Conservation (phyloP, 2,797 vertebrate genomes). For the Mus minutoides region DNA sequence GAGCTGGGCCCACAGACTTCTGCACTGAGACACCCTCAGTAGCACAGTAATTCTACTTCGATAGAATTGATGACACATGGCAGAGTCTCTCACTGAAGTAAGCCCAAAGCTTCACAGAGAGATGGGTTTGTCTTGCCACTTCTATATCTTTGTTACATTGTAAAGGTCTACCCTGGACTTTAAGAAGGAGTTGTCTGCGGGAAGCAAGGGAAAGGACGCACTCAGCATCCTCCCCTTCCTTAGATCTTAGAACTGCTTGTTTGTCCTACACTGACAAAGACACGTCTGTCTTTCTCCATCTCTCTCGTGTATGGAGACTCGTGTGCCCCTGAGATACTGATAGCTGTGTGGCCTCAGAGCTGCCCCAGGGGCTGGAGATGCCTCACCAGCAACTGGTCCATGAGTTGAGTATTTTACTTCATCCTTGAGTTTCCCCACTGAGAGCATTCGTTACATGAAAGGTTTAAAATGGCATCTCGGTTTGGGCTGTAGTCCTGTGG, state of each 20-base stretch:
- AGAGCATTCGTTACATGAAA: neutral
- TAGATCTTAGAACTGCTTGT: neutral
- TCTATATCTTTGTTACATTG: neutral
- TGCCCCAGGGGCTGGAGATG: too few species aligned
- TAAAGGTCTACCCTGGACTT: neutral
- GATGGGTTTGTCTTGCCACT: neutral
- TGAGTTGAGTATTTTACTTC: neutral
- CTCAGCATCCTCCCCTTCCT: neutral
- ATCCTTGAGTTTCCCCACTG: neutral
- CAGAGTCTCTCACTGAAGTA: neutral
- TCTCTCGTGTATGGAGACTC: neutral
- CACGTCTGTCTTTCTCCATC: neutral
- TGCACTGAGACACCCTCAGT: neutral
- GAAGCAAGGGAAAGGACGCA: accelerated
- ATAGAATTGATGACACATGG: neutral
- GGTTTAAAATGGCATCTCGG: neutral
- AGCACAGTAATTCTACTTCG: neutral
- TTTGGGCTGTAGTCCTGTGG: neutral
- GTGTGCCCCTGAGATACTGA: neutral
- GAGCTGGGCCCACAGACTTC: neutral
- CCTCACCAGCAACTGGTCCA: too few species aligned
- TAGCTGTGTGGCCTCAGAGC: too few species aligned
- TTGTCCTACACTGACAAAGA: neutral
- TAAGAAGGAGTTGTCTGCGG: neutral
- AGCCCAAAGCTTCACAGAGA: neutral